phyloP scores from a whole-genome alignment of 2,888 invertebrate genomes.

The Incurvaria masculella region DNA sequence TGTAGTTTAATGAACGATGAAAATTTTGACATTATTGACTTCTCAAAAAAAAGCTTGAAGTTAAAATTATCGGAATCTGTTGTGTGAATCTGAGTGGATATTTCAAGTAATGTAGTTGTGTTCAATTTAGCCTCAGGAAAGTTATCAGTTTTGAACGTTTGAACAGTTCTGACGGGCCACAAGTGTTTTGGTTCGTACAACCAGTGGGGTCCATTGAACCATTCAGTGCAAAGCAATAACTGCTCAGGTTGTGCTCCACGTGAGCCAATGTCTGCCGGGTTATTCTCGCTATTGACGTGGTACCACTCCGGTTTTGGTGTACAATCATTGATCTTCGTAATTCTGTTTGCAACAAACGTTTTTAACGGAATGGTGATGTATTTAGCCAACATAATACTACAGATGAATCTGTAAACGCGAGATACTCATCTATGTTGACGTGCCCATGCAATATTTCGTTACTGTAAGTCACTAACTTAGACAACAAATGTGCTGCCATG shows the following conservation, averaged over 20 bases:
- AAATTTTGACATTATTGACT: neutral
- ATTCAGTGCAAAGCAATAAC: slow-evolving; percentile 6
- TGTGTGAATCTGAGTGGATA: too few relatives aligned
- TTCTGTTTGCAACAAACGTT: slow-evolving; percentile 13
- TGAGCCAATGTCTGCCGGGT: slow-evolving; percentile 15
- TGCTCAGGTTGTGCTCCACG: slow-evolving; percentile 11
- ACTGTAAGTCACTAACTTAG: neutral
- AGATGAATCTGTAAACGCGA: neutral
- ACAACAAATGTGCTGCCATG: slow-evolving; percentile 8
- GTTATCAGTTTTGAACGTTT: neutral
- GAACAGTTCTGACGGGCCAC: neutral
- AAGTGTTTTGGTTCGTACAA: neutral
- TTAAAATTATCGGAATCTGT: too few relatives aligned
- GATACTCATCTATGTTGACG: too few relatives aligned
- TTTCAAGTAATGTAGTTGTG: neutral
- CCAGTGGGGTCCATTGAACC: slow-evolving; percentile 5
- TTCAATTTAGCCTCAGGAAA: neutral
- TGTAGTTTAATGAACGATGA: neutral
- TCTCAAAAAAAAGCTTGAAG: too few relatives aligned
- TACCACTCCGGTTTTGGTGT: slow-evolving; percentile 9
- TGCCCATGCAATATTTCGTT: too few relatives aligned
- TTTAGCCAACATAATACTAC: slow-evolving; percentile 13
- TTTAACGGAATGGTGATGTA: neutral
- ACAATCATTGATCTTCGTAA: slow-evolving; percentile 10
- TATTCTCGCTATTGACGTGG: slow-evolving; percentile 13